Evolutionary conservation across 2,113 vertebrate genomes (phyloP).

Genomic region (Megaleporinus macrocephalus): DNA sequence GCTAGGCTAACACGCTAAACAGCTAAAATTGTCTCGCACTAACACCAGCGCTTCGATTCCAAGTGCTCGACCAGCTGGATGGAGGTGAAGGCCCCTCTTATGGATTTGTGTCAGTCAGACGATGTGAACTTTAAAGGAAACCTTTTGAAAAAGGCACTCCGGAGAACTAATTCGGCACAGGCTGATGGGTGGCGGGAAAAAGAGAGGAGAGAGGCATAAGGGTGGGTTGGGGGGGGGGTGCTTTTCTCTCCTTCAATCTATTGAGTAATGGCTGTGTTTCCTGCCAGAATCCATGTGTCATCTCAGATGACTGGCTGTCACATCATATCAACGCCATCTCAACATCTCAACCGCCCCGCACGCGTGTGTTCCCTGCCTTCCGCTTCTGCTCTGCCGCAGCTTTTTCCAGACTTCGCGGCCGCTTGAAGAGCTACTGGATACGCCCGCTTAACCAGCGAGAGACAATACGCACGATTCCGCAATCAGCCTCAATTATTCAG

Average conservation of each 20-base stretch:
- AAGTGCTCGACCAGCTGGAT: constrained; percentile 55
- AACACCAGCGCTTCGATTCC: constrained; percentile 66
- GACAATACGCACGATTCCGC: constrained; percentile 9
- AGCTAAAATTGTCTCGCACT: constrained; percentile 34
- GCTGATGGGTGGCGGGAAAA: constrained; percentile 60
- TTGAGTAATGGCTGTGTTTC: constrained; percentile 74
- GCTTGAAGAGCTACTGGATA: constrained; percentile 25
- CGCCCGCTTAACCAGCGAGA: neutral
- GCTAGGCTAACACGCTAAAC: constrained; percentile 68
- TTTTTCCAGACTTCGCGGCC: neutral
- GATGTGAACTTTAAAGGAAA: constrained; percentile 78
- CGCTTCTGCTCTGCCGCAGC: constrained; percentile 5
- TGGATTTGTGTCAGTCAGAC: constrained; percentile 79
- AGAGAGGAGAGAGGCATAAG: constrained; percentile 64
- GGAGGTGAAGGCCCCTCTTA: constrained; percentile 70
- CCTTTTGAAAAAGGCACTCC: constrained; percentile 78
- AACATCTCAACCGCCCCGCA: constrained; percentile 72
- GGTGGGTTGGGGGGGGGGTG: neutral
- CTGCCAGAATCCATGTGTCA: constrained; percentile 80
- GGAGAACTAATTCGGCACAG: constrained; percentile 76
- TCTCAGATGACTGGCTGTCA: constrained; percentile 77
- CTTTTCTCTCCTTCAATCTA: constrained; percentile 69
- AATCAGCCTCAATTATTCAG: constrained; percentile 12
- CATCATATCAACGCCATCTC: constrained; percentile 78
- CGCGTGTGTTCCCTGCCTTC: constrained; percentile 59